These are phyloP conservation scores for Drosophila busckii DNA, from an alignment of 1,140 invertebrate species.

Conservation along the genomic window DNA sequence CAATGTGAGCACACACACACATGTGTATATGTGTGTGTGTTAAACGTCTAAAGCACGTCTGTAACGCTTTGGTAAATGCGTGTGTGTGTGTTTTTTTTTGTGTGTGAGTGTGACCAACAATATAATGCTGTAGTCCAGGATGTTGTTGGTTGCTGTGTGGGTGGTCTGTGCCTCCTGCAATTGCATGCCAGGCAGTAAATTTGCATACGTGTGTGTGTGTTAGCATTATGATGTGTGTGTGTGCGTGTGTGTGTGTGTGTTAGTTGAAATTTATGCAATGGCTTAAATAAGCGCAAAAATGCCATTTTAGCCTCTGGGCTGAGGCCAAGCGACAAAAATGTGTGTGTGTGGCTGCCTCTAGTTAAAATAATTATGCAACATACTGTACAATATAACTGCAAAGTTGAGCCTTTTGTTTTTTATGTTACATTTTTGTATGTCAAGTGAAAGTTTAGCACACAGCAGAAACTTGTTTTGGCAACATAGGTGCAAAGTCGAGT, in stretches of 20 bases:
- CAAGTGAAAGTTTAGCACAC: conserved; percentile 49
- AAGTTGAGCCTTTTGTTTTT: not conserved
- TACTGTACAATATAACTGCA: too few relatives aligned
- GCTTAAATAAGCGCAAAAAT: conserved; percentile 73
- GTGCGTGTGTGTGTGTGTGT: conserved; percentile 16
- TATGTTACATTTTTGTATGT: conserved; percentile 16
- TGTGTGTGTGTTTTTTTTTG: too few relatives aligned
- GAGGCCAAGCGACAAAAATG: conserved; percentile 59
- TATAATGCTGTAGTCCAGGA: conserved; percentile 40
- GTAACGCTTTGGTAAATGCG: conserved; percentile 39
- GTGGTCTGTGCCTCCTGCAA: too few relatives aligned
- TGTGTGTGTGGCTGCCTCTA: conserved; percentile 50
- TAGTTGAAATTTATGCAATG: conserved; percentile 67
- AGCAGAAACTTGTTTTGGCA: conserved; percentile 47
- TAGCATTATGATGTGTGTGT: conserved; percentile 11
- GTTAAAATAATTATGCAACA: conserved; percentile 65
- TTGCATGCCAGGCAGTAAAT: conserved; percentile 54
- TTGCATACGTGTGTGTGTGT: conserved; percentile 43
- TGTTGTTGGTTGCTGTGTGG: too few relatives aligned
- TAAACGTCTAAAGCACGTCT: conserved; percentile 64
- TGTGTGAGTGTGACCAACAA: too few relatives aligned
- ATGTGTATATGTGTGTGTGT: conserved; percentile 20
- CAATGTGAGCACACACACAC: conserved; percentile 17
- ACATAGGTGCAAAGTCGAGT: conserved; percentile 38
- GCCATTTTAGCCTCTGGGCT: conserved; percentile 56